Percentiles rank a stretch among this genome's conserved stretches.
These are phyloP conservation scores for Acheta domesticus DNA, from an alignment of 2,888 invertebrate species.

Conservation along the genomic window DNA sequence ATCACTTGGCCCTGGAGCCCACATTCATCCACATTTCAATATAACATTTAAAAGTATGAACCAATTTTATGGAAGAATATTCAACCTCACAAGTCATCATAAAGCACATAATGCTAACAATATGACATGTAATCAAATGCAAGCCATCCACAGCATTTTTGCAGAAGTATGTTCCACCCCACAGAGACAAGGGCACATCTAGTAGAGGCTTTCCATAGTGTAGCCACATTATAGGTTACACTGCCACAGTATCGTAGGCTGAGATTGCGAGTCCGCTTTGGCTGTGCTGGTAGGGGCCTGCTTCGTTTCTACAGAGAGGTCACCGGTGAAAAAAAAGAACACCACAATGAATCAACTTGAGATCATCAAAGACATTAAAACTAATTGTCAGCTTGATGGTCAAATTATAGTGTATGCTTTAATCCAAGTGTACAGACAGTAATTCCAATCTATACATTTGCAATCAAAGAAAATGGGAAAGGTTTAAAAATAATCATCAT, in stretches of 20 bases:
- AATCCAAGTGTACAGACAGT: too few species aligned
- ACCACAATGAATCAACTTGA: constrained; percentile 5
- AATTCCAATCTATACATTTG: too few species aligned
- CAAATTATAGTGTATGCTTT: background rate
- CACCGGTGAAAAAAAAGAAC: constrained; percentile 18
- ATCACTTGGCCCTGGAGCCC: too few species aligned
- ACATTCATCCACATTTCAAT: too few species aligned
- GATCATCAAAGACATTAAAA: background rate
- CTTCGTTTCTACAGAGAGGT: constrained; percentile 77
- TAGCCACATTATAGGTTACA: constrained; percentile 74
- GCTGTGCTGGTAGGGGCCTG: constrained; percentile 68
- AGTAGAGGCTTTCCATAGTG: constrained; percentile 3
- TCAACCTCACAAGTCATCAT: background rate
- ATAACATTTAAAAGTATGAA: too few species aligned
- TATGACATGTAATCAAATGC: constrained; percentile 24
- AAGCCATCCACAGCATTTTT: background rate
- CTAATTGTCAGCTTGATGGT: background rate
- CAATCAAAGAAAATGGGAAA: too few species aligned
- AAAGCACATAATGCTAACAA: background rate
- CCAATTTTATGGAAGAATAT: background rate
- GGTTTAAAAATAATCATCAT: too few species aligned
- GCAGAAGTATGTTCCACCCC: background rate
- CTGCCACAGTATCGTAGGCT: constrained; percentile 99
- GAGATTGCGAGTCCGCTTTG: constrained; percentile 81
- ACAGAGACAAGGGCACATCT: background rate